Evolutionary conservation across 2,797 vertebrate genomes (phyloP).

Genomic region (Tenualosa thibaudeaui): DNA sequence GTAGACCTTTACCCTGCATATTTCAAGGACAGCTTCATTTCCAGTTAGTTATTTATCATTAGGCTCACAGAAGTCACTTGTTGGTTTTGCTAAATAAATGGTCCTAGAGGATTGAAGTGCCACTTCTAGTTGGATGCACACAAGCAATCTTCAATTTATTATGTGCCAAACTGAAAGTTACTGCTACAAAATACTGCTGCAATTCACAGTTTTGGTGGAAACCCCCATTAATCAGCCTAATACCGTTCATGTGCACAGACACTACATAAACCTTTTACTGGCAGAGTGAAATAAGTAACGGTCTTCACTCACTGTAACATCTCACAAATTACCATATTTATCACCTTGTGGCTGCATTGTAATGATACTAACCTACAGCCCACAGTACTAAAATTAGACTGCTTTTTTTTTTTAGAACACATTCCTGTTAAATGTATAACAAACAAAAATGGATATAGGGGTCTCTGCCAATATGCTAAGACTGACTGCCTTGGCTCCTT

Average conservation of each 20-base stretch:
- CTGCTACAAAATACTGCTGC: neutral
- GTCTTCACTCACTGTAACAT: neutral
- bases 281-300: neutral
- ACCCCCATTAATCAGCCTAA: neutral
- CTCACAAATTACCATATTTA: neutral
- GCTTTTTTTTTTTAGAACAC: neutral
- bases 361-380: neutral
- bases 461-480: conserved; percentile 40
- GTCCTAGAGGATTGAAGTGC: neutral
- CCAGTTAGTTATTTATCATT: neutral
- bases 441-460: conserved; percentile 24
- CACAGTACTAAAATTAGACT: neutral
- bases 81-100: neutral
- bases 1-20: neutral
- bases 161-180: neutral
- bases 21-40: neutral
- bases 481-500: conserved; percentile 45
- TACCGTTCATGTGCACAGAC: neutral
- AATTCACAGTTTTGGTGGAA: neutral
- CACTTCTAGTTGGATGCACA: neutral
- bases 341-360: neutral
- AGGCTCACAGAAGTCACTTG: neutral
- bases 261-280: neutral
- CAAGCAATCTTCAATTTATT: neutral
- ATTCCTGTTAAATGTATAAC: neutral